Evolutionary conservation across 2,797 vertebrate genomes (phyloP).

Genomic region (Gouania willdenowi): DNA sequence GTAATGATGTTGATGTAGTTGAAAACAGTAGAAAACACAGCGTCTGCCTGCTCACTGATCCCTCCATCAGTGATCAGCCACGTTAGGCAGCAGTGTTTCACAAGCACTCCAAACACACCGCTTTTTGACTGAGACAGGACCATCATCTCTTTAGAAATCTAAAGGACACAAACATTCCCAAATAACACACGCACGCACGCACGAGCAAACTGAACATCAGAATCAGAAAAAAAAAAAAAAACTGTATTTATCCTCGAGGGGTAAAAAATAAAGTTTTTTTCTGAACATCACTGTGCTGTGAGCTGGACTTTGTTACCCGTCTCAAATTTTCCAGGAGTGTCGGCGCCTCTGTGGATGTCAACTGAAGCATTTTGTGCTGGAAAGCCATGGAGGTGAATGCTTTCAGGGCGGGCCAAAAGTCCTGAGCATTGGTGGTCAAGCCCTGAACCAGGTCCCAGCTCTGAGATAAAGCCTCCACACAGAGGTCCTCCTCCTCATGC

Average conservation of each 20-base stretch:
- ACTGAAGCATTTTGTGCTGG: slow-evolving; percentile 73
- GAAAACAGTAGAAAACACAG: slow-evolving; percentile 71
- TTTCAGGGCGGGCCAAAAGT: slow-evolving; percentile 90
- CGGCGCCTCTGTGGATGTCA: slow-evolving; percentile 69
- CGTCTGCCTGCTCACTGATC: slow-evolving; percentile 16
- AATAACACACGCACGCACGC: too few species aligned
- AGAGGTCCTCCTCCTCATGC: slow-evolving; percentile 71
- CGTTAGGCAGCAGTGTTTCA: slow-evolving; percentile 83
- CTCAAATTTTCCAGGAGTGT: slow-evolving; percentile 74
- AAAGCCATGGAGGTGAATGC: slow-evolving; percentile 84
- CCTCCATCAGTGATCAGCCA: slow-evolving; percentile 73
- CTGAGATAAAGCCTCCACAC: slow-evolving; percentile 80
- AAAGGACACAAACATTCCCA: slow-evolving; percentile 4
- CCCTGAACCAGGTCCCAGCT: slow-evolving; percentile 85
- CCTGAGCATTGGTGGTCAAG: slow-evolving; percentile 85
- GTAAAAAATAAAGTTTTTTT: too few species aligned
- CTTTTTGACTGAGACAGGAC: slow-evolving; percentile 85
- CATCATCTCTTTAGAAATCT: slow-evolving; percentile 83
- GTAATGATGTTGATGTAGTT: slow-evolving; percentile 79
- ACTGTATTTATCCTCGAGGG: too few species aligned
- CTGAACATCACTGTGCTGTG: background rate
- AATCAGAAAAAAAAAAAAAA: too few species aligned
- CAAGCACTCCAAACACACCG: slow-evolving; percentile 85
- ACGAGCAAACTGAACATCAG: too few species aligned
- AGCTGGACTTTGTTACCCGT: slow-evolving; percentile 85